Evolutionary conservation across 2,888 invertebrate species (phyloP).

Genomic region (Mythimna albipuncta): DNA sequence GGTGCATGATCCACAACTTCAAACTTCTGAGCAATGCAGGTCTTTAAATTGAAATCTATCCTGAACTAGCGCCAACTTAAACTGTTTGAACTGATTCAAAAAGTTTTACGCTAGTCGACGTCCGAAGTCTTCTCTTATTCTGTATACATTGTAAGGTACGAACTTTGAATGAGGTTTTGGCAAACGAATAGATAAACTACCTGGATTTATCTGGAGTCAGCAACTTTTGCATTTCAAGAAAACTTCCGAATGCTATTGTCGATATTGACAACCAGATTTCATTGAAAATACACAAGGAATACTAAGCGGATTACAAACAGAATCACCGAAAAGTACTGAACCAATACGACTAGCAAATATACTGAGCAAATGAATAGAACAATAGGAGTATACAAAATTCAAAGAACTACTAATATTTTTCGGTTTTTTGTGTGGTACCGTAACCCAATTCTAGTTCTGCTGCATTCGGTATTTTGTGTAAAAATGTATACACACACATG

Average conservation of each 20-base stretch:
- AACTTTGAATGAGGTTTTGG: conserved; percentile 47
- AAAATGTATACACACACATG: conserved; percentile 33
- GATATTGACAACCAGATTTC: conserved; percentile 21
- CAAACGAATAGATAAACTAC: conserved; percentile 31
- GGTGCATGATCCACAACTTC: conserved; percentile 66
- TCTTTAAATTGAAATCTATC: conserved; percentile 73
- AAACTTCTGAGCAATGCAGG: conserved; percentile 64
- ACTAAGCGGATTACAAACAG: not conserved
- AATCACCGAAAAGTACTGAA: not conserved
- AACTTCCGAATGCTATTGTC: conserved; percentile 21
- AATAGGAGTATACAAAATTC: conserved; percentile 10
- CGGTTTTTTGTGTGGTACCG: conserved; percentile 10
- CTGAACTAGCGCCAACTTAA: conserved; percentile 59
- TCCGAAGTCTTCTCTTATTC: conserved; percentile 55
- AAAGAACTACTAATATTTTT: conserved; percentile 7
- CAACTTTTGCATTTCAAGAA: conserved; percentile 32
- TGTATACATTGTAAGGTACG: conserved; percentile 45
- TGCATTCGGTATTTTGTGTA: conserved; percentile 25
- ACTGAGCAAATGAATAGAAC: conserved; percentile 2
- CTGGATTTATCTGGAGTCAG: conserved; percentile 25
- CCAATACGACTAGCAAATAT: not conserved
- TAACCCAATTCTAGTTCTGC: conserved; percentile 22
- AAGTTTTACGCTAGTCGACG: conserved; percentile 62
- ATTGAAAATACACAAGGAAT: conserved; percentile 21
- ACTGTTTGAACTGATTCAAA: conserved; percentile 62